Evolutionary conservation across 2,113 vertebrate species (phyloP).

Genomic region (Typhlomys cinereus): DNA sequence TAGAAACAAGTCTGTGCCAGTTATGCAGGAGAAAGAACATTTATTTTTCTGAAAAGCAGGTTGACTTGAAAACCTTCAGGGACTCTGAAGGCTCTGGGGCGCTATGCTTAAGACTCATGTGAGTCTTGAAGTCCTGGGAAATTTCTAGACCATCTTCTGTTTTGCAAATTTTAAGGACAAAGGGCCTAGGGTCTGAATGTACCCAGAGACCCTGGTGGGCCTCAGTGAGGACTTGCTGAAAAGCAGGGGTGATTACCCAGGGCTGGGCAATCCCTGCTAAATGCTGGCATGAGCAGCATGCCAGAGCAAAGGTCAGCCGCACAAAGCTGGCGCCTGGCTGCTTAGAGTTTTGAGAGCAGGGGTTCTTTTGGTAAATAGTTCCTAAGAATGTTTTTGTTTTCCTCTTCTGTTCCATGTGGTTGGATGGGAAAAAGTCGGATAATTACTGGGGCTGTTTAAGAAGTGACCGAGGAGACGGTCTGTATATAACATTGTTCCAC

Average conservation of each 20-base stretch:
- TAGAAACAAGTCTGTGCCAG: background rate
- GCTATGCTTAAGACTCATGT: background rate
- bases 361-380: background rate
- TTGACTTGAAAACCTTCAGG: background rate
- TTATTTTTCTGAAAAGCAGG: conserved; percentile 15
- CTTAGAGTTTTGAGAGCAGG: background rate
- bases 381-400: background rate
- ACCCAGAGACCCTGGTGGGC: no score
- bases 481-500: background rate
- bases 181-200: background rate
- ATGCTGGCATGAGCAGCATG: no score
- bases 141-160: background rate
- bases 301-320: background rate
- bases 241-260: background rate
- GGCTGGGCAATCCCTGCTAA: background rate
- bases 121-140: background rate
- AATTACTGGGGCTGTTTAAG: background rate
- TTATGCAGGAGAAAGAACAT: background rate
- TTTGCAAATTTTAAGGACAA: background rate
- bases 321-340: accelerated
- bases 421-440: background rate
- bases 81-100: background rate
- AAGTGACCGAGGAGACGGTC: background rate
- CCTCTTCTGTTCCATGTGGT: background rate
- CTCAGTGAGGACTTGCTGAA: background rate